Conservation (phyloP, 2,797 vertebrate genomes). For the Channa striata region DNA sequence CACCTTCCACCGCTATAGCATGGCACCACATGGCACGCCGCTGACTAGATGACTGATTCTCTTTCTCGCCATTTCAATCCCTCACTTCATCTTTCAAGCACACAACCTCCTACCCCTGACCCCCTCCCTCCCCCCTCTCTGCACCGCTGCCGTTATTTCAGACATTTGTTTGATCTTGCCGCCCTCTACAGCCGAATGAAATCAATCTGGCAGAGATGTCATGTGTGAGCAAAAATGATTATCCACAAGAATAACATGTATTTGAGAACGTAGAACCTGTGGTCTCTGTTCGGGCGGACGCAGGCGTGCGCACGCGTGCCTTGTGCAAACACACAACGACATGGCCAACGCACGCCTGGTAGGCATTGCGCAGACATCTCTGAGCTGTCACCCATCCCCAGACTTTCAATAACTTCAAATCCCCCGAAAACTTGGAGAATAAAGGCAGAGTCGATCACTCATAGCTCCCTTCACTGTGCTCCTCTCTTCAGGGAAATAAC, state of each 20-base stretch:
- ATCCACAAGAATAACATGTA: constrained; percentile 63
- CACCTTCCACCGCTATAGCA: constrained; percentile 41
- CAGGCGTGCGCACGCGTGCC: background rate
- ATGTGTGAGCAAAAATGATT: constrained; percentile 73
- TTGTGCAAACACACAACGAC: constrained; percentile 10
- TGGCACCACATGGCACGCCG: constrained; percentile 42
- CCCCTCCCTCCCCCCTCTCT: constrained; percentile 10
- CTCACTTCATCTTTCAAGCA: constrained; percentile 66
- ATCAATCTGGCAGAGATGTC: constrained; percentile 75
- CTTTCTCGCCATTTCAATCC: constrained; percentile 53
- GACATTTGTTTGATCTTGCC: constrained; percentile 77
- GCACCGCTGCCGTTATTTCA: constrained; percentile 50
- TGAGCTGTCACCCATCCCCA: constrained; percentile 71
- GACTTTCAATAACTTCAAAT: constrained; percentile 82
- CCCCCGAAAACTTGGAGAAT: constrained; percentile 76
- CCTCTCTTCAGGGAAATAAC: constrained; percentile 81
- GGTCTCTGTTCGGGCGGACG: constrained; percentile 42
- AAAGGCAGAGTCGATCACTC: constrained; percentile 80
- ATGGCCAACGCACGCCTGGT: constrained; percentile 42
- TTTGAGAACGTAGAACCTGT: constrained; percentile 53
- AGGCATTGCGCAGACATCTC: constrained; percentile 67
- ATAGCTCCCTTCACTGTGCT: constrained; percentile 64
- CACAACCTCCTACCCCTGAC: constrained; percentile 54
- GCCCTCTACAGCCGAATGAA: constrained; percentile 76
- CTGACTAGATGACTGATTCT: constrained; percentile 70